Base-by-base conservation (phyloP, 1,140 invertebrate species). In the Drosophila carrolli region DNA sequence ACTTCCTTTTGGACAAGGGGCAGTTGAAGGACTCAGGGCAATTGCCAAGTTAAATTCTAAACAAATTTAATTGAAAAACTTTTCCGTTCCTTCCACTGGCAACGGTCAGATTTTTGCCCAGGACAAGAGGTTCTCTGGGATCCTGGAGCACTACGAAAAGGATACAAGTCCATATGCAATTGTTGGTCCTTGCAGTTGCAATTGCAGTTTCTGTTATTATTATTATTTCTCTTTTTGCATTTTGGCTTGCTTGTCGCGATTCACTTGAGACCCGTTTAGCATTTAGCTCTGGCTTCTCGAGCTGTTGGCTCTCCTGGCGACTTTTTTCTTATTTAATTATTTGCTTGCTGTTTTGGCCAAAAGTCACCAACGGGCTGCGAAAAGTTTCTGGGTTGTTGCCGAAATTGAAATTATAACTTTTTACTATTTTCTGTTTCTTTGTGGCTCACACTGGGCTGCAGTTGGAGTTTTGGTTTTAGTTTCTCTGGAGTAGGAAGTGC, bases 11-110 rank as follows among this genome's bases (percentile, higher is more conserved):
- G 35, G 32, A 19, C 38, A 9, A 37, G 58, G 4, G 4, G 16
- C 40, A 62, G 58, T 78, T 54, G 60, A 58, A 67, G 73, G 48
- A 57, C 50, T n/a, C 29, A 47, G 58, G 48, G 50, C 73, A 75
- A 81, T 68, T 59, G 78, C 74, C 74, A 85, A 85, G 81, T 85
- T 84, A 81, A 85, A 85, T 86, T 85, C 81, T 85, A 86, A 85
- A 85, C 82, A 85, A 85, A 85, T 85, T 85, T 85, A 85, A 85
- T 85, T 85, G 81, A 85, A 85, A 85, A 85, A 85, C 81, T 85
- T 85, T 85, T 40, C 19, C 62, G 58, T 86, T 75, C 53, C 44
- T 79, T 57, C 53, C 37, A 47, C 47, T 66, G 82, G n/a, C 68
- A 70, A 84, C 67, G 80, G 81, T 80, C 71, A 78, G 75, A 74